phyloP scores from a whole-genome alignment of 2,797 vertebrate genomes.

The Myioborus melanocephalus region DNA sequence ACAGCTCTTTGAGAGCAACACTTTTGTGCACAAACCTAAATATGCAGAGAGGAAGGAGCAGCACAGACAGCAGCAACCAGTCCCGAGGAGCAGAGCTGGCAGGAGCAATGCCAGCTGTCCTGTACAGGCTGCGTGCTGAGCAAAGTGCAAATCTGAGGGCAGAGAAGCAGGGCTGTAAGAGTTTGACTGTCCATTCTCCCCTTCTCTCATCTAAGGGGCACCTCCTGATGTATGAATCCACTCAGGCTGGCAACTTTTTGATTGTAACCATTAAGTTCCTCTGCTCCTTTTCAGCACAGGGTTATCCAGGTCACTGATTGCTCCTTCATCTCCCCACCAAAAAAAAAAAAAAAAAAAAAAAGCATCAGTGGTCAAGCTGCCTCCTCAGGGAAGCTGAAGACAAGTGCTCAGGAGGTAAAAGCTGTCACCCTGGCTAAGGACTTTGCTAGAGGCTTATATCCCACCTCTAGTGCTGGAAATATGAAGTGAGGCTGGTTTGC shows the following conservation, averaged over 20 bases:
- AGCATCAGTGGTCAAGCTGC: not conserved
- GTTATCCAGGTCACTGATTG: constrained; percentile 25
- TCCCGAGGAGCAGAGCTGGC: not conserved
- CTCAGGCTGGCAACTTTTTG: constrained; percentile 20
- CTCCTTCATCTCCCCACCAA: not conserved
- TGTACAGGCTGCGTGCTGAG: not conserved
- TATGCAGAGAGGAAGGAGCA: not conserved
- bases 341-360: not conserved
- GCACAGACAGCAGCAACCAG: accelerated
- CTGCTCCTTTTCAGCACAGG: not conserved
- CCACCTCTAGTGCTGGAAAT: not conserved
- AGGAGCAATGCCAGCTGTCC: not conserved
- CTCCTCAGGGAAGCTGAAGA: not conserved
- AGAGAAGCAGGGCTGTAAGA: not conserved
- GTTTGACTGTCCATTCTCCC: not conserved
- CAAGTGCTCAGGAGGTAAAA: not conserved
- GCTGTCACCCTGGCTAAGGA: not conserved
- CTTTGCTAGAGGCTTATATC: not conserved
- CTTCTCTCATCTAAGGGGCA: not conserved
- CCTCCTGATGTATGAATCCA: not conserved
- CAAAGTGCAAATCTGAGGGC: not conserved
- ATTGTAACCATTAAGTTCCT: not conserved
- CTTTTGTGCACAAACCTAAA: not conserved
- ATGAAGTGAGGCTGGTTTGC: not conserved
- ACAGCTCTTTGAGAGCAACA: not conserved